phyloP scores from a whole-genome alignment of 2,797 vertebrate genomes.

The Macropodus opercularis region DNA sequence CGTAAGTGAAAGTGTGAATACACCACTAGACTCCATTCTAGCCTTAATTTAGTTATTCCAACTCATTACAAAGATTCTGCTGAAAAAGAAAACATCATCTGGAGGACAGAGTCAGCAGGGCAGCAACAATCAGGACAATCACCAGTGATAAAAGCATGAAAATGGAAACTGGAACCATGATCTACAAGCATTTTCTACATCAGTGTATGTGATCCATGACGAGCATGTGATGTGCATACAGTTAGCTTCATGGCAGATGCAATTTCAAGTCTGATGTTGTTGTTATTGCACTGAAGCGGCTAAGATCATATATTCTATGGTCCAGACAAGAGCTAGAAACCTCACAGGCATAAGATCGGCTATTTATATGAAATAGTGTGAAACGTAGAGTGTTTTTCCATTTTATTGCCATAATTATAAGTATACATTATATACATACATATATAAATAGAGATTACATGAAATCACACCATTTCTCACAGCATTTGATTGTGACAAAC shows the following conservation, averaged over 20 bases:
- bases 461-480: slow-evolving; percentile 57
- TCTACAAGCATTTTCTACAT: background rate
- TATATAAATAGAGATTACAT: slow-evolving; percentile 49
- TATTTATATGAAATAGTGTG: background rate
- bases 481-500: slow-evolving; percentile 29
- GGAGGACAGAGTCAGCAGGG: background rate
- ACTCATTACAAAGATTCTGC: slow-evolving; percentile 12
- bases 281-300: background rate
- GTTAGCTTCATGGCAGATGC: background rate
- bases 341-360: too few relatives aligned
- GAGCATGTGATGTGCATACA: background rate
- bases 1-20: slow-evolving; percentile 26
- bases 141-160: background rate
- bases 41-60: slow-evolving; percentile 34
- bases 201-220: background rate
- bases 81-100: background rate
- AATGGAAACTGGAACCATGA: background rate
- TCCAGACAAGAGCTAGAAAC: too few relatives aligned
- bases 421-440: slow-evolving; percentile 39
- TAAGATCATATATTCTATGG: background rate
- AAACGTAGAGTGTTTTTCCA: slow-evolving; percentile 21
- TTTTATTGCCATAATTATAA: slow-evolving; percentile 58
- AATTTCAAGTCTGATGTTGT: background rate
- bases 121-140: background rate
- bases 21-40: slow-evolving; percentile 3